Evolutionary conservation across 2,113 vertebrate genomes (phyloP).

Genomic region (Callochromis pleurospilus): DNA sequence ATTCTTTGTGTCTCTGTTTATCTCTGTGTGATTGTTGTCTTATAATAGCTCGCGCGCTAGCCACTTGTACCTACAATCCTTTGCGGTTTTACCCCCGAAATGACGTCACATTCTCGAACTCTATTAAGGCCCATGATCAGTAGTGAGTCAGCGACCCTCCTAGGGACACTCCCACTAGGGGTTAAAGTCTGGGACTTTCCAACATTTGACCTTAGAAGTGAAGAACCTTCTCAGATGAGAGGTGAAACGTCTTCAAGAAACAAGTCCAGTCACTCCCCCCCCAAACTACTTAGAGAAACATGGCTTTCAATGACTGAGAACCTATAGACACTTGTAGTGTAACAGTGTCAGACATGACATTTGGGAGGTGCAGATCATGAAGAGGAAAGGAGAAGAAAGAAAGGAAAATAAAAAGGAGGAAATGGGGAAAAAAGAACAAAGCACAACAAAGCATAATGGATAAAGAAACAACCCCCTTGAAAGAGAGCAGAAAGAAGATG

Average conservation of each 20-base stretch:
- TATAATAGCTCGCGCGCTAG: no score
- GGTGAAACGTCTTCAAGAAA: background rate
- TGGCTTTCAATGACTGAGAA: fast-evolving
- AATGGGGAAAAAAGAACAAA: background rate
- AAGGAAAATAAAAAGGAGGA: background rate
- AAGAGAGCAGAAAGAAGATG: background rate
- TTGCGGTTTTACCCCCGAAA: background rate
- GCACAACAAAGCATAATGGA: background rate
- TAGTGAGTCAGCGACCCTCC: no score
- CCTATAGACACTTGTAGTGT: background rate
- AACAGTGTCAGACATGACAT: background rate
- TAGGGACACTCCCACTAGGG: no score
- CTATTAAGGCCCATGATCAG: background rate
- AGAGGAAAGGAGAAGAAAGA: background rate
- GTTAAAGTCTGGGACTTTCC: no score
- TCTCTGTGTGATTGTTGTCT: no score
- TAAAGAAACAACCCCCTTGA: background rate
- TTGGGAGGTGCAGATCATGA: background rate
- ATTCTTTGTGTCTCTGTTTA: background rate
- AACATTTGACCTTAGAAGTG: background rate
- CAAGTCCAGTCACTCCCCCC: background rate
- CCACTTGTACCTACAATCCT: no score
- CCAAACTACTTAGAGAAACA: background rate
- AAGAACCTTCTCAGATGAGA: background rate
- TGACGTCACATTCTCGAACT: background rate